Evolutionary conservation across 1,140 invertebrate species (phyloP), one percentile per base, ranked within the genome.

Genomic region (Plectus sambesii): DNA sequence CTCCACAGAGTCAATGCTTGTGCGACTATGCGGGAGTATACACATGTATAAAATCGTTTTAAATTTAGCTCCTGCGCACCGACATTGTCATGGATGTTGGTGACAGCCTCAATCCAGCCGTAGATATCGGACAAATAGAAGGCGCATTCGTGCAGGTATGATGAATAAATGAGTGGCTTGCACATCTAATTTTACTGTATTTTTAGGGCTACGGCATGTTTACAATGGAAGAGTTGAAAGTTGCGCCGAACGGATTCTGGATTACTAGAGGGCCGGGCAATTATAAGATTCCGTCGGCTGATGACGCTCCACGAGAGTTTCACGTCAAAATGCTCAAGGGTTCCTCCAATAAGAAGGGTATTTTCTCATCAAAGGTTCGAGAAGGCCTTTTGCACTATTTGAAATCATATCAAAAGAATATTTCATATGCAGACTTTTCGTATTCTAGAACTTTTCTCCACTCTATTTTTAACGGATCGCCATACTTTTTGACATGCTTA

Each of bases 81-180:
- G 85, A 94, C 61, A 93, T 94, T 59, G 85, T 94, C 0, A 93
- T 93, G 88, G 89, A 94, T 73, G 75, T 93, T 42, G 83, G 83
- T 17, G 79, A 85, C 49, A 90, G 85, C 73, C 71, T 94, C 24
- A 94, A 94, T 74, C 88, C 88, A 22, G 87, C 87, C 0, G 88
- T 94, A 58, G 89, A 96, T 60, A 85, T 94, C 63, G 89, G 88
- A 0, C 89, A 94, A 74, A 81, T 94, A 22, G 89, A 94, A 75
- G 89, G 89, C 25, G 89, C 76, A 0, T 93, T 90, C 61, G 78
- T 85, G 56, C 89, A 93, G 66, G 72, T 65, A 26, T 8, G 27
- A 9, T 15, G 15, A 57, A 49, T 17, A 5, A 62, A 1, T 35
- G 2, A 41, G 23, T 3, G n/a, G 12, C 2, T 9, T 2, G 5